A percentile compares a stretch with the other conserved stretches of the same genome.
Evolutionary conservation across 2,797 vertebrate genomes (phyloP).

Genomic region (Fistularia commersonii): DNA sequence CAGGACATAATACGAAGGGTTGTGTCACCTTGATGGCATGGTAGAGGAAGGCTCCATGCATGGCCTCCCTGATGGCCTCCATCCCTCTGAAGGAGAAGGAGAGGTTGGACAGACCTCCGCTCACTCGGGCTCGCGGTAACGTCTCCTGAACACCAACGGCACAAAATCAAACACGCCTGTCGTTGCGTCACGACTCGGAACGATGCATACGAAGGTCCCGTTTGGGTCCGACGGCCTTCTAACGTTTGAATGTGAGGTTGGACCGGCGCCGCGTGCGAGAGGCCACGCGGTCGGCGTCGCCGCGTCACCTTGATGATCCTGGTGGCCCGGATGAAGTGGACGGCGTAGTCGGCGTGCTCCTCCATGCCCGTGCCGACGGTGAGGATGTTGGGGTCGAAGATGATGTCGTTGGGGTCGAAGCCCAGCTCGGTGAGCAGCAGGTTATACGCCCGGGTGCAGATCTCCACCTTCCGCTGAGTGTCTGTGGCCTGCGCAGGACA

Average conservation of each 20-base stretch:
- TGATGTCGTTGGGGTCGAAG: constrained; percentile 93
- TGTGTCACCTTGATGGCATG: constrained; percentile 89
- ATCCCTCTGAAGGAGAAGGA: constrained; percentile 98
- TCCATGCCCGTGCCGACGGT: constrained; percentile 98
- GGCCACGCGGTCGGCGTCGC: too few relatives aligned
- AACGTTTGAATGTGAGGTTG: too few relatives aligned
- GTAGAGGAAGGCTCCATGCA: constrained; percentile 95
- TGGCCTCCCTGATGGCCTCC: constrained; percentile 93
- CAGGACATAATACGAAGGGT: neutral
- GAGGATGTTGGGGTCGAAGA: constrained; percentile 97
- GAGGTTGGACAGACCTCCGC: constrained; percentile 95
- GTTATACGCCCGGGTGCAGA: constrained; percentile 89
- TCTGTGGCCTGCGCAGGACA: constrained; percentile 83
- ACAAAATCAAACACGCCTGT: constrained; percentile 9
- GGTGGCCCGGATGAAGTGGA: constrained; percentile 88
- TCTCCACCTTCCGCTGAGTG: constrained; percentile 80
- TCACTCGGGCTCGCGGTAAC: constrained; percentile 85
- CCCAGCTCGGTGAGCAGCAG: constrained; percentile 80
- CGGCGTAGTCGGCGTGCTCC: constrained; percentile 88
- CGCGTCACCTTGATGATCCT: constrained; percentile 84
- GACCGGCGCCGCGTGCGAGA: too few relatives aligned
- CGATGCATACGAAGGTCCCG: too few relatives aligned
- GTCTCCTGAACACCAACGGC: constrained; percentile 73
- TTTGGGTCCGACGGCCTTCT: too few relatives aligned
- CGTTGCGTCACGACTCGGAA: too few relatives aligned